Percentiles rank a stretch among this genome's conserved stretches.
phyloP scores from a whole-genome alignment of 1,140 invertebrate species.

The Leptopilina clavipes region DNA sequence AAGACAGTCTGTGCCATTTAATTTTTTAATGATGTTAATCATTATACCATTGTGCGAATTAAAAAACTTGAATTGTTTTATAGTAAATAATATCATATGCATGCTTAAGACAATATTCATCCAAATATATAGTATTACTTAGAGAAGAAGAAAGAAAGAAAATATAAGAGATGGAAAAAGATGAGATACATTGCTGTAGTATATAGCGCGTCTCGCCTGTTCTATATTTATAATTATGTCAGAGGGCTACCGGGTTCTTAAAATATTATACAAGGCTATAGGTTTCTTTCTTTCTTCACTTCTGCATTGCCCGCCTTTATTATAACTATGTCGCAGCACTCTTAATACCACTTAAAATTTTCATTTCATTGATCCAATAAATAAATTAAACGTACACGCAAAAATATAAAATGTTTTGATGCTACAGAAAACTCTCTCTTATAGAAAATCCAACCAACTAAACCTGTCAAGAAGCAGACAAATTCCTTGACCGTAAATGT shows the following conservation, averaged over 20 bases:
- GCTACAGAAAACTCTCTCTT: constrained; percentile 41
- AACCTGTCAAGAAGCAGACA: constrained; percentile 57
- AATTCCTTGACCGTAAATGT: constrained; percentile 57
- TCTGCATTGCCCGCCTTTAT: not conserved
- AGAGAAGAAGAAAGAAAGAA: too few relatives aligned
- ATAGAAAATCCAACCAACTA: constrained; percentile 47
- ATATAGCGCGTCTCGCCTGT: constrained; percentile 56
- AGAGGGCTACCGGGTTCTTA: constrained; percentile 52
- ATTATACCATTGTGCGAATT: not conserved
- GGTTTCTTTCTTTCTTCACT: constrained; percentile 35
- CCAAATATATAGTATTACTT: too few relatives aligned
- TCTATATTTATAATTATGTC: constrained; percentile 68
- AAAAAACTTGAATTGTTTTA: constrained; percentile 7
- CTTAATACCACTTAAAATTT: not conserved
- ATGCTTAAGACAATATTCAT: too few relatives aligned
- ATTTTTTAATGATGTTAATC: not conserved
- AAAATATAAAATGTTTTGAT: not conserved
- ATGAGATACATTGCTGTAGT: constrained; percentile 39
- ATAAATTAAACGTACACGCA: not conserved
- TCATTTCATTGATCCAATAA: not conserved
- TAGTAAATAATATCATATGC: too few relatives aligned
- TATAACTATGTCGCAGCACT: not conserved
- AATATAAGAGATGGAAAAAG: not conserved
- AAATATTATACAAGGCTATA: constrained; percentile 53
- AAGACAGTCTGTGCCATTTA: constrained; percentile 75